phyloP scores from a whole-genome alignment of 1,140 invertebrate genomes.

The Cherax destructor region DNA sequence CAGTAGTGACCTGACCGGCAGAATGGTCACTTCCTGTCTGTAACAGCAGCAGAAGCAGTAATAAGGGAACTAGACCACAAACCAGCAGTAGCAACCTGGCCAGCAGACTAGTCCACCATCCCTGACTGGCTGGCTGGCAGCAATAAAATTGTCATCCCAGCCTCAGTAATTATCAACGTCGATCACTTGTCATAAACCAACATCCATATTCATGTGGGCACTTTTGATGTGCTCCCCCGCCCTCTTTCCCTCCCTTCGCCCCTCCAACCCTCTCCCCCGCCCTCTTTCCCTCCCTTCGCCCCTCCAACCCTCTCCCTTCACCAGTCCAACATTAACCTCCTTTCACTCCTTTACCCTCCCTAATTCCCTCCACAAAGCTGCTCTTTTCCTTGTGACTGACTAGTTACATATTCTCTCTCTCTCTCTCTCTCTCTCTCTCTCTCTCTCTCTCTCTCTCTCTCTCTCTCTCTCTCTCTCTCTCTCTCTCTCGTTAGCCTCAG shows the following conservation, averaged over 20 bases:
- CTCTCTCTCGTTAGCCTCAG: background rate
- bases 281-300: background rate
- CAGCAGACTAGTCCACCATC: no score
- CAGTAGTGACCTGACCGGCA: no score
- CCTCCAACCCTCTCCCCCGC: background rate
- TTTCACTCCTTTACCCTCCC: no score
- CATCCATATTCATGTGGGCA: slow-evolving; percentile 29
- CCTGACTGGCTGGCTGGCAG: background rate
- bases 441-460: slow-evolving; percentile 22
- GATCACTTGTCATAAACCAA: background rate
- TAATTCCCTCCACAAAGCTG: background rate
- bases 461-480: slow-evolving; percentile 6
- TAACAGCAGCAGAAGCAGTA: slow-evolving; percentile 4
- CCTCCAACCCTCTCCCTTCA: background rate
- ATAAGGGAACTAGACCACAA: background rate
- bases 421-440: slow-evolving; percentile 11
- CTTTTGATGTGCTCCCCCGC: background rate
- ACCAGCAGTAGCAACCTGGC: background rate
- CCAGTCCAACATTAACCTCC: background rate
- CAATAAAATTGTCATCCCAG: background rate
- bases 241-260: background rate
- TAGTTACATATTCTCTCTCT: background rate
- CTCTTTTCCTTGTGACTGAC: background rate
- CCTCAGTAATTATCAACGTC: slow-evolving; percentile 13
- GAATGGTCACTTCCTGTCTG: background rate